Evolutionary conservation across 2,113 vertebrate genomes (phyloP), one percentile per base, ranked within the genome.

Genomic region (Apodemus speciosus): DNA sequence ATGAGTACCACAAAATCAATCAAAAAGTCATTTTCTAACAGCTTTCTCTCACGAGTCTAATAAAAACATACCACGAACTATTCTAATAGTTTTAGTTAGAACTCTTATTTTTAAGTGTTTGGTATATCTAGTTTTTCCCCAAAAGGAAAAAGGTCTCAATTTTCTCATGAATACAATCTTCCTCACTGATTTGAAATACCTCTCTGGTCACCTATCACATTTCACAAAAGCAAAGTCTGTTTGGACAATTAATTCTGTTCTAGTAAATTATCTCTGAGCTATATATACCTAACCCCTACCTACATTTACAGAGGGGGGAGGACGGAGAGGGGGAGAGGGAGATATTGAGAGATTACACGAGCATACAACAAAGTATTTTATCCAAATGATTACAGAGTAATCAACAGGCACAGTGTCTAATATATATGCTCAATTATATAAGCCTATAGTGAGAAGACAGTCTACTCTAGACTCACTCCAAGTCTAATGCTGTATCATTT

Each of bases 401-500:
- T 51, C 43, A 86, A 10, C 51, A 92, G 90, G 53, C 21, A 88
- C 4, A 69, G 18, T 85, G 80, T 85, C 9, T 43, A 69, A 20
- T 27, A 21, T 73, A 72, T 4, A 90, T 51, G 79, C 49, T 93
- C 81, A 77, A 53, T 53, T 53, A 35, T 32, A 85, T 30, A 93
- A 93, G 20, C 38, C 87, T 80, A 49, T 76, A 58, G 66, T 92
- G 87, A 89, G 13, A 92, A 94, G 43, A 92, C 6, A 56, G 20
- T 85, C 76, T 95, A 9, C 77, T 51, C 76, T 90, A 90, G 77
- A 56, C 32, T 56, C 35, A 38, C 21, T 13, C 35, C 32, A 43
- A 90, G 21, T 88, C 76, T 72, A 90, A 96, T 62, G 77, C 4
- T 49, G 77, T n/a, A 35, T 15, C 35, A 93, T 89, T 86, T 94